Conservation (phyloP, 2,113 vertebrate species). For the Cyanoliseus patagonus region DNA sequence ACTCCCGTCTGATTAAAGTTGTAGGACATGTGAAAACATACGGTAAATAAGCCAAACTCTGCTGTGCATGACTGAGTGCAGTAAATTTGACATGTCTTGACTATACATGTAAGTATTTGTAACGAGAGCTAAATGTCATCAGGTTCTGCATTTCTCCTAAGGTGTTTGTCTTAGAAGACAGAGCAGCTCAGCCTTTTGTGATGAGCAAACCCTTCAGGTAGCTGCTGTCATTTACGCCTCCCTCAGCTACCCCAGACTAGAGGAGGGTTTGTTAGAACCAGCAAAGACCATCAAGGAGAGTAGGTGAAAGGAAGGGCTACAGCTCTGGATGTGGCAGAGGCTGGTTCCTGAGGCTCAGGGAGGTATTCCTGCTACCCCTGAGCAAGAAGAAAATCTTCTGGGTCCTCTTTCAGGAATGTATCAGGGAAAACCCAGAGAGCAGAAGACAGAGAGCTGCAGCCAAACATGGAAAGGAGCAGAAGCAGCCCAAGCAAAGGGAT, state of each 20-base stretch:
- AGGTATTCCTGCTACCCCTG: neutral
- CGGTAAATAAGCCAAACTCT: conserved; percentile 10
- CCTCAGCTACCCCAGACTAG: neutral
- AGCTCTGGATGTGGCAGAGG: neutral
- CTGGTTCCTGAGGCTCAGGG: neutral
- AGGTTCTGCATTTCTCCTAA: neutral
- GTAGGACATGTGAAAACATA: neutral
- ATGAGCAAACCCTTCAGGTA: neutral
- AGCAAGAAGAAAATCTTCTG: neutral
- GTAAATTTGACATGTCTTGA: neutral
- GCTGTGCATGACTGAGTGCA: neutral
- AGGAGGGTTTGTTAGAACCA: neutral
- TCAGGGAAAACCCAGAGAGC: neutral
- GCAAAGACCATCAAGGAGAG: neutral
- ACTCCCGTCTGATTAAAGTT: neutral
- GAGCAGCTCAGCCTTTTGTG: neutral
- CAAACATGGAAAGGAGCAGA: neutral
- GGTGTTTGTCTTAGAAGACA: neutral
- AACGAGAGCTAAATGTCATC: neutral
- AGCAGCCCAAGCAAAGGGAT: neutral
- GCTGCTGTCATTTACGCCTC: neutral
- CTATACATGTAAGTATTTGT: neutral
- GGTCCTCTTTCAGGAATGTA: neutral
- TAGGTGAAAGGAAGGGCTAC: neutral
- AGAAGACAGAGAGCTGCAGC: neutral